phyloP scores from a whole-genome alignment of 2,797 vertebrate genomes.

The Trematomus bernacchii region DNA sequence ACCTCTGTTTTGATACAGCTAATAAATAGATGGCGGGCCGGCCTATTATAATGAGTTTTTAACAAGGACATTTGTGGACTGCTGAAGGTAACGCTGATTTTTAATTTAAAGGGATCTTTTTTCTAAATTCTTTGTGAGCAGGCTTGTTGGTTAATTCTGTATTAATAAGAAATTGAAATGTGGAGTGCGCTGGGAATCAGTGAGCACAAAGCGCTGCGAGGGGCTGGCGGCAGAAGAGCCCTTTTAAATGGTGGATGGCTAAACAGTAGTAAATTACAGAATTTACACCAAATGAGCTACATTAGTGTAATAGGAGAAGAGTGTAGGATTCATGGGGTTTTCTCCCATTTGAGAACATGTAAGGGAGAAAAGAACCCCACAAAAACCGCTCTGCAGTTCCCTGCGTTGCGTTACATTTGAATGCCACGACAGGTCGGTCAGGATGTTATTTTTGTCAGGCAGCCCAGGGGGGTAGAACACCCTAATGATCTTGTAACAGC shows the following conservation, averaged over 20 bases:
- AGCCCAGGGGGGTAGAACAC: constrained; percentile 63
- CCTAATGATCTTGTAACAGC: constrained; percentile 75
- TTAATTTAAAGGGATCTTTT: constrained; percentile 82
- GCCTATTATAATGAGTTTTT: constrained; percentile 83
- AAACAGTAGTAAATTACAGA: constrained; percentile 81
- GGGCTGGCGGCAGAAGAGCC: constrained; percentile 66
- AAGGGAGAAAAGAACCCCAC: constrained; percentile 6
- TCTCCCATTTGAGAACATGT: constrained; percentile 58
- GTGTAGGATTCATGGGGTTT: constrained; percentile 59
- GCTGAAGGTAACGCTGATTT: constrained; percentile 73
- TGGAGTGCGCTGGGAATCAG: constrained; percentile 74
- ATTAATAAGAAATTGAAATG: constrained; percentile 85
- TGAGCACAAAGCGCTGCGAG: constrained; percentile 66
- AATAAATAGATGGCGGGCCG: constrained; percentile 82
- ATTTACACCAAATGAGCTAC: constrained; percentile 77
- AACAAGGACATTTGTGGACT: constrained; percentile 78
- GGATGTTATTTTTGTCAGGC: constrained; percentile 76
- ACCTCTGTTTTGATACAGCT: constrained; percentile 85
- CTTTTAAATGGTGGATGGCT: constrained; percentile 74
- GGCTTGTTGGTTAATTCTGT: constrained; percentile 82
- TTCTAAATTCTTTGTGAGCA: constrained; percentile 66
- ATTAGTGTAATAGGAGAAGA: constrained; percentile 77
- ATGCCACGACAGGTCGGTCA: constrained; percentile 70
- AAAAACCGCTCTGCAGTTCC: constrained; percentile 45
- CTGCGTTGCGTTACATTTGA: constrained; percentile 71